A percentile compares a stretch with the other conserved stretches of the same genome.
These are phyloP conservation scores for Cryptomyrus ogoouensis DNA, from an alignment of 2,113 vertebrate species.

Conservation along the genomic window DNA sequence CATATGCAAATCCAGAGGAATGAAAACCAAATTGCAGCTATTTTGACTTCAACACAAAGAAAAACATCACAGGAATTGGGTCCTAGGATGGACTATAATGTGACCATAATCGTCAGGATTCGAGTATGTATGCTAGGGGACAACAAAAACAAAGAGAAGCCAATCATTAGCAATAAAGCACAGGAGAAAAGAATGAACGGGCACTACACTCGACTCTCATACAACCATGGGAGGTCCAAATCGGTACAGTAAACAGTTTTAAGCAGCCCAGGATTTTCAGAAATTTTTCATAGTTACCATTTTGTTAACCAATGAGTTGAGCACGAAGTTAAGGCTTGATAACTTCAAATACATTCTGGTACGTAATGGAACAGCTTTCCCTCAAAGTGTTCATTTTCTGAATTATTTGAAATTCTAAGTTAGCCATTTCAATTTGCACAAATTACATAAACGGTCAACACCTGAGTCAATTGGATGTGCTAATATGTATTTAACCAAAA, in stretches of 20 bases:
- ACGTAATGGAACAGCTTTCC: not conserved
- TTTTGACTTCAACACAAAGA: not conserved
- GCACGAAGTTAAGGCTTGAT: constrained; percentile 18
- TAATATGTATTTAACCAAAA: not conserved
- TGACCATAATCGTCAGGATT: not conserved
- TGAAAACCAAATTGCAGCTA: not conserved
- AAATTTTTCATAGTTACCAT: constrained; percentile 28
- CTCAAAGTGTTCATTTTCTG: not conserved
- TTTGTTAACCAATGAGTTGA: constrained; percentile 39
- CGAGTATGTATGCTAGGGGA: not conserved
- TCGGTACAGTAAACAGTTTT: not conserved
- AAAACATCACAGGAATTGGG: not conserved
- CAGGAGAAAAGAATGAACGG: not conserved
- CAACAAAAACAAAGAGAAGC: not conserved
- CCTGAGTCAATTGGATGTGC: constrained; percentile 30
- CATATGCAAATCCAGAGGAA: not conserved
- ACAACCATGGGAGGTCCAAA: constrained; percentile 40
- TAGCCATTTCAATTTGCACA: constrained; percentile 20
- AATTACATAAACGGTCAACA: constrained; percentile 32
- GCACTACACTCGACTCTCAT: not conserved
- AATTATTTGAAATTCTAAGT: constrained; percentile 27
- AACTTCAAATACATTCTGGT: not conserved
- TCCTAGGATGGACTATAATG: not conserved
- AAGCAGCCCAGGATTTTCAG: not conserved
- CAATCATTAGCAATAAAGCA: not conserved